Evolutionary conservation across 2,888 invertebrate genomes (phyloP).

Genomic region (Nomada ferruginata): DNA sequence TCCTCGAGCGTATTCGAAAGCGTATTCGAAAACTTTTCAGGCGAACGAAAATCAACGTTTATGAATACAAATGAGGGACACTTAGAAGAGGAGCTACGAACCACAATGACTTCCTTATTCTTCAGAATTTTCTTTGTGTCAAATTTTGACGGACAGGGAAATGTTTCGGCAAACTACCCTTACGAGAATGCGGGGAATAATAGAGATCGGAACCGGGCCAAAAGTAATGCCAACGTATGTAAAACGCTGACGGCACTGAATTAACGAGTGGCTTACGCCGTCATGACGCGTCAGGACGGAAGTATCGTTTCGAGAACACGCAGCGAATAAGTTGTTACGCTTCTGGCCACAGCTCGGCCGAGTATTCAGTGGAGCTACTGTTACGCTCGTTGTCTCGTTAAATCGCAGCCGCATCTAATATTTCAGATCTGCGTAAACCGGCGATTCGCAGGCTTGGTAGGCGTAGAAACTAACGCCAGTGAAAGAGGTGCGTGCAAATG

Average conservation of each 20-base stretch:
- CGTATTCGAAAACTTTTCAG: too few relatives aligned
- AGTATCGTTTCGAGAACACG: conserved; percentile 44
- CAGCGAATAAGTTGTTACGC: conserved; percentile 34
- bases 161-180: not conserved
- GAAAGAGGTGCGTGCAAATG: too few relatives aligned
- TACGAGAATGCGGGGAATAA: not conserved
- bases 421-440: conserved; percentile 50
- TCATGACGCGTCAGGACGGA: conserved; percentile 40
- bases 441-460: not conserved
- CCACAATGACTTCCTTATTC: not conserved
- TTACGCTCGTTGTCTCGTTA: conserved; percentile 58
- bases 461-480: too few relatives aligned
- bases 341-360: conserved; percentile 39
- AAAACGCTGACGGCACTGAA: conserved; percentile 29
- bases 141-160: not conserved
- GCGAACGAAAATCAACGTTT: not conserved
- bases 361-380: conserved; percentile 31
- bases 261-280: conserved; percentile 36
- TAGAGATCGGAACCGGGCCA: not conserved
- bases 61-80: not conserved
- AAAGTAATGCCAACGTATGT: conserved; percentile 5
- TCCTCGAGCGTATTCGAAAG: not conserved
- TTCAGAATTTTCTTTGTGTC: not conserved
- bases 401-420: conserved; percentile 36
- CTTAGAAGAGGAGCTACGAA: not conserved